Evolutionary conservation across 2,113 vertebrate genomes (phyloP).

Genomic region (Thomomys bottae): DNA sequence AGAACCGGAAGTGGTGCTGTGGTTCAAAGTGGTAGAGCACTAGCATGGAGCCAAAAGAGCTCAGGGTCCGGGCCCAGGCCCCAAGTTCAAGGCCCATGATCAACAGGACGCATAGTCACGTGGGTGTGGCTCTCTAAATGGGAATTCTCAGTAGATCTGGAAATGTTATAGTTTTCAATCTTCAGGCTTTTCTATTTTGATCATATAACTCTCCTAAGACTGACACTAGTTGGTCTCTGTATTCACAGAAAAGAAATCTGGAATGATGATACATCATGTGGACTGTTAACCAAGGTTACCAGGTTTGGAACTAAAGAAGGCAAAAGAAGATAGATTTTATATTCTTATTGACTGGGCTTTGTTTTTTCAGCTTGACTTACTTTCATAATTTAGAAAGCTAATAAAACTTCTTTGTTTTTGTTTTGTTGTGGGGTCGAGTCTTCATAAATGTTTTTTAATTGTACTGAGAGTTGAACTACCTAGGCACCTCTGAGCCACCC

Average conservation of each 20-base stretch:
- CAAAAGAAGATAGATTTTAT: conserved; percentile 13
- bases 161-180: conserved; percentile 29
- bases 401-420: conserved; percentile 9
- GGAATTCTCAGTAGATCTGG: conserved; percentile 11
- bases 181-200: conserved; percentile 16
- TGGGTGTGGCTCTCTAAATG: not conserved
- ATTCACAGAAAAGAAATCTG: conserved; percentile 33
- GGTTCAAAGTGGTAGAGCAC: no score
- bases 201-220: conserved; percentile 8
- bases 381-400: conserved; percentile 46
- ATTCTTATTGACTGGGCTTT: not conserved
- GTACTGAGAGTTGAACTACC: no score
- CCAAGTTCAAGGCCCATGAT: no score
- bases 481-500: no score
- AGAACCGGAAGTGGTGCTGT: no score
- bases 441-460: no score
- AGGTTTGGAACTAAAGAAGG: not conserved
- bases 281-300: not conserved
- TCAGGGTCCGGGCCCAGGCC: no score
- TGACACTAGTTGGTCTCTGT: not conserved
- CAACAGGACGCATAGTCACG: not conserved
- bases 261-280: not conserved
- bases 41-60: no score
- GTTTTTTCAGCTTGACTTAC: conserved; percentile 1
- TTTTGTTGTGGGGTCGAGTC: no score